Conservation (phyloP, 1,140 invertebrate genomes). For the Eurosta solidaginis region DNA sequence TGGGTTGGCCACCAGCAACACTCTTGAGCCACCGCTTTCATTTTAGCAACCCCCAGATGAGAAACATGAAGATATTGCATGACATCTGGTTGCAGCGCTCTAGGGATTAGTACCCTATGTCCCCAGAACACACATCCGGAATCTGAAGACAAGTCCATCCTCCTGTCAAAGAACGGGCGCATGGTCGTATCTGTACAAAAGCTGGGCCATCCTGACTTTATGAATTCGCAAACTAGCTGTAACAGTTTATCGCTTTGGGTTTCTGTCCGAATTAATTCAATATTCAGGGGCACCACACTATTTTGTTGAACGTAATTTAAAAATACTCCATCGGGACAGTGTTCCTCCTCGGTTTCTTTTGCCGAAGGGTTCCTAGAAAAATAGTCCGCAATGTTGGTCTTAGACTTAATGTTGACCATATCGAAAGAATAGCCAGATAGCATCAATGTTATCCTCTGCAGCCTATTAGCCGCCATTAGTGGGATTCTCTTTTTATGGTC, state of each 20-base stretch:
- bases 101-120: not conserved
- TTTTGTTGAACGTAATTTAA: too few species aligned
- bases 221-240: not conserved
- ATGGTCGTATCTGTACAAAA: not conserved
- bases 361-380: conserved; percentile 32
- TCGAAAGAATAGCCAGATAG: too few species aligned
- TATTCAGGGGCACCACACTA: too few species aligned
- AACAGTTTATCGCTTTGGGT: too few species aligned
- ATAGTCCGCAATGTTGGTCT: too few species aligned
- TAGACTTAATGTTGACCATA: too few species aligned
- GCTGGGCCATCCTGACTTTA: not conserved
- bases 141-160: not conserved
- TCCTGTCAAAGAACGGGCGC: not conserved
- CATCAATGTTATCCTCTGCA: conserved; percentile 51
- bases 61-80: conserved; percentile 48
- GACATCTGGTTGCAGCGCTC: not conserved
- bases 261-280: too few species aligned
- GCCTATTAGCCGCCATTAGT: conserved; percentile 36
- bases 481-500: conserved; percentile 49
- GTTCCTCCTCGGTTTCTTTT: too few species aligned
- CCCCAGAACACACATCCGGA: not conserved
- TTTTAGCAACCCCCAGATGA: too few species aligned
- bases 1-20: conserved; percentile 61
- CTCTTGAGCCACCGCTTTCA: too few species aligned
- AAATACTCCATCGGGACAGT: too few species aligned